Conservation (phyloP, 2,888 invertebrate species). For the Serrognathus titanus region DNA sequence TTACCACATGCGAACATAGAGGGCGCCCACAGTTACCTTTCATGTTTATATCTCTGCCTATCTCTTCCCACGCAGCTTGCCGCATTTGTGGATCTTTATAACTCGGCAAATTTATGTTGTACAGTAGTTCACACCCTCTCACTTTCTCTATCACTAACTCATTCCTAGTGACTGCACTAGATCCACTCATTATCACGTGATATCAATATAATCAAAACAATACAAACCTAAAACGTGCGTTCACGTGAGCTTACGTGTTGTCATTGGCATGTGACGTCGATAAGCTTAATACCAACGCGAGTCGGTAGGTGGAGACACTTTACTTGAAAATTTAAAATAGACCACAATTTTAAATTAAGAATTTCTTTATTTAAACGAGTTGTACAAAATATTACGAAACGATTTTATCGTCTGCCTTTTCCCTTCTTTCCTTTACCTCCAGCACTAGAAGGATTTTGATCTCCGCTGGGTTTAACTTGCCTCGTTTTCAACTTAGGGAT, state of each 20-base stretch:
- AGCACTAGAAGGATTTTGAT: slow-evolving; percentile 33
- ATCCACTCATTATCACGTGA: too few relatives aligned
- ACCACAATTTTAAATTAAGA: too few relatives aligned
- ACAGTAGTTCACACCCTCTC: slow-evolving; percentile 16
- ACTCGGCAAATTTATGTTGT: slow-evolving; percentile 11
- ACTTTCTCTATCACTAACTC: slow-evolving; percentile 21
- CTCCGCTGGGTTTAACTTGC: slow-evolving; percentile 53
- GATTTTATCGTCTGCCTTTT: slow-evolving; percentile 32
- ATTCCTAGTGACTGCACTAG: slow-evolving; percentile 4
- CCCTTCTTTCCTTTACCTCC: slow-evolving; percentile 35
- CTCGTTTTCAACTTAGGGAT: slow-evolving; percentile 90
- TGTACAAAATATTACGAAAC: background rate
- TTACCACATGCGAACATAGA: too few relatives aligned
- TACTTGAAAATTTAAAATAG: too few relatives aligned
- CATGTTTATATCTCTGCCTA: slow-evolving; percentile 18
- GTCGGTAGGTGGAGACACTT: too few relatives aligned
- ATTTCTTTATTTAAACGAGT: too few relatives aligned
- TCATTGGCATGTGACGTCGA: too few relatives aligned
- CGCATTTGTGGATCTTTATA: slow-evolving; percentile 18
- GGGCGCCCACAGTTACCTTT: slow-evolving; percentile 14
- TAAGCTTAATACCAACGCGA: too few relatives aligned
- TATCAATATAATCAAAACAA: too few relatives aligned
- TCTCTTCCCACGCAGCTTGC: slow-evolving; percentile 21
- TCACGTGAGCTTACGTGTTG: too few relatives aligned
- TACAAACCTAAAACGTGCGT: too few relatives aligned